Evolutionary conservation across 2,113 vertebrate species (phyloP).

Genomic region (Varanus komodoensis): DNA sequence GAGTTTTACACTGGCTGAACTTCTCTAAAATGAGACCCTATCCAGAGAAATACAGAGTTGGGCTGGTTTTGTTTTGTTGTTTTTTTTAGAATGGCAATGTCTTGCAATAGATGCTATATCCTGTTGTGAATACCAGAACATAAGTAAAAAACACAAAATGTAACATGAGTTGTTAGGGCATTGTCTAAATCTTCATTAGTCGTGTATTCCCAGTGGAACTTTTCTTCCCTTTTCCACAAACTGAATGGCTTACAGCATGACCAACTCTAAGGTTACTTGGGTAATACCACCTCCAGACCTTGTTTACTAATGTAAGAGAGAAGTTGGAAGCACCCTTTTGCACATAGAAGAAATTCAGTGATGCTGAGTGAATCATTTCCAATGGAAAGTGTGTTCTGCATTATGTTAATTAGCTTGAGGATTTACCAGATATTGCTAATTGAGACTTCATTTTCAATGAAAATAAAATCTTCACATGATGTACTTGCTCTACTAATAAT

Average conservation of each 20-base stretch:
- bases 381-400: background rate
- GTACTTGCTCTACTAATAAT: background rate
- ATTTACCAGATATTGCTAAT: background rate
- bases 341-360: background rate
- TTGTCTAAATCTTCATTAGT: background rate
- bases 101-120: background rate
- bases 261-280: background rate
- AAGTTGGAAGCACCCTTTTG: background rate
- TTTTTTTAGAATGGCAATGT: background rate
- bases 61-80: too few species aligned
- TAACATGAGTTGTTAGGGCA: background rate
- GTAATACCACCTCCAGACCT: background rate
- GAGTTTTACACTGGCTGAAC: background rate
- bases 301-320: background rate
- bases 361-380: background rate
- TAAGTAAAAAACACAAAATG: background rate
- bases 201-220: background rate
- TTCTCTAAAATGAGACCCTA: background rate
- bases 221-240: background rate
- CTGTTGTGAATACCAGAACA: background rate
- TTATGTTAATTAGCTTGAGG: background rate
- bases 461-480: slow-evolving; percentile 4
- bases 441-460: background rate
- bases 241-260: background rate
- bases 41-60: background rate